Evolutionary conservation across 2,888 invertebrate species (phyloP), one percentile per base, ranked within the genome.

Genomic region (Cylindroiulus punctatus): DNA sequence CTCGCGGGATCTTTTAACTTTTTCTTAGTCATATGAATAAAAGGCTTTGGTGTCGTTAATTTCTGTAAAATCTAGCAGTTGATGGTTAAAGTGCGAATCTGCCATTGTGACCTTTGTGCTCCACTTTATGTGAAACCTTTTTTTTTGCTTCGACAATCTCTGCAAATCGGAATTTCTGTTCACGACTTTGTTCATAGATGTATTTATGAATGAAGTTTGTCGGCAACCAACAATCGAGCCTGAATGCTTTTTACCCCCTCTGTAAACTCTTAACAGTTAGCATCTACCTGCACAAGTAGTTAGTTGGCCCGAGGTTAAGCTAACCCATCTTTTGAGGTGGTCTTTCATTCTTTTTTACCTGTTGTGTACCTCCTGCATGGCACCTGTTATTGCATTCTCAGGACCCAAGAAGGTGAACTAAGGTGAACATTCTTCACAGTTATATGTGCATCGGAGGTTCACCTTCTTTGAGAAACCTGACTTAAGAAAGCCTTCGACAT

Each of bases 361-460:
- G 42, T 44, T 83, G 40, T 83, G n/a, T 83, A 42, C 44, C 83
- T 83, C 83, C 83, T 83, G 44, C 83, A 40, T 42, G 40, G 83
- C 83, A 83, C 83, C 83, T 83, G 83, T 83, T 83, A 83, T 40
- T 83, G 83, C 83, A 83, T 83, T 83, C 83, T 83, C 44, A 44
- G 76, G 76, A 26, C 76, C 76, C 76, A 83, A 83, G 83, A 44
- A 83, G 83, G 83, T 83, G 83, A 83, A 83, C 42, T 83, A 83
- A 83, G 44, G 44, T 40, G 83, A 40, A 83, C 83, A 83, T 83
- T 83, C 83, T 83, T 83, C 22, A 40, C 83, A 83, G 83, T 83
- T 83, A 83, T 76, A 76, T 83, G 83, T 40, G 26, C 83, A 40
- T 44, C 12, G 83, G 44, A 83, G 42, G 83, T 83, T 26, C 83